Base-by-base conservation (phyloP, 2,888 invertebrate genomes). In the Nemapogon koenigi region DNA sequence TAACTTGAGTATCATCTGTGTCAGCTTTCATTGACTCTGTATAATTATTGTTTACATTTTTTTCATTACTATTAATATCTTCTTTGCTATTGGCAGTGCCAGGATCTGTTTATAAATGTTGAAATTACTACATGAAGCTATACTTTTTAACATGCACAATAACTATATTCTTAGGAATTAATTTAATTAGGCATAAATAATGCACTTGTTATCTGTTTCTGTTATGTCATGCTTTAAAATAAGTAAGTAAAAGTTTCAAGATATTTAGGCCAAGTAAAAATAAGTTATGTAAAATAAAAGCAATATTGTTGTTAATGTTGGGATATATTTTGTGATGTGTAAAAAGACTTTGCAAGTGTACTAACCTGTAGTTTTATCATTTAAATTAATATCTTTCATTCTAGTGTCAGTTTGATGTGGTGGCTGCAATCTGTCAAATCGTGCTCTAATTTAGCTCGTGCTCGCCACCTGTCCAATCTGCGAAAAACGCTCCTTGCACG, bases 351-450 rank as follows among this genome's bases (percentile, higher is more conserved):
- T n/a, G n/a, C n/a, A n/a, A n/a, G 30, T 8, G 11, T 11, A 62
- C 63, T 47, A 50, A 76, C 76, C 76, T 63, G 67, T 53, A 44
- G 60, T 50, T 46, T 67, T 66, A 61, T 55, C 71, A 43, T 69
- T 75, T 43, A 68, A 59, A 49, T 75, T 73, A 52, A 72, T 63
- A 65, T 76, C 76, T 66, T 73, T 76, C 75, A 75, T 76, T 50
- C 65, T 75, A 51, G 54, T 47, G 41, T 73, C 71, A 62, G 55
- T 57, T 52, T 55, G 71, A 59, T 22, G 10, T 22, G 4, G 10
- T 22, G 10, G 4, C 10, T 22, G 4, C 22, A 22, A 22, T n/a
- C n/a, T n/a, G n/a, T n/a, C n/a, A n/a, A n/a, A n/a, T n/a, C n/a
- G n/a, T n/a, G n/a, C n/a, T n/a, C n/a, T n/a, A n/a, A n/a, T n/a